A percentile compares a stretch with the other conserved stretches of the same genome.
Evolutionary conservation across 1,140 invertebrate genomes (phyloP).

Genomic region (Eurosta solidaginis): DNA sequence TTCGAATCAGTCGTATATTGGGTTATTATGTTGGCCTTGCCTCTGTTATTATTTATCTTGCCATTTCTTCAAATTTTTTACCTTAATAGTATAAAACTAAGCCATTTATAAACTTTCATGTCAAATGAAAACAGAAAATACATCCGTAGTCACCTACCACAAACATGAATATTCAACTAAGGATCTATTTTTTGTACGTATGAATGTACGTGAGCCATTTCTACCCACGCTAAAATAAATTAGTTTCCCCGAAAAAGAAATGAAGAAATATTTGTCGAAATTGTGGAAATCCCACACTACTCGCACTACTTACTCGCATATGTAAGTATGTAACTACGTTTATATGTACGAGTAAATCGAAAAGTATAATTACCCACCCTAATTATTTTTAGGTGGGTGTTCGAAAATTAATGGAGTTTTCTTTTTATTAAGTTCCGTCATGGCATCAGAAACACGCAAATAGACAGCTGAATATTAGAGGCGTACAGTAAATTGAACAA

Average conservation of each 20-base stretch:
- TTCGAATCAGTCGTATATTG: too few relatives aligned
- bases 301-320: not conserved
- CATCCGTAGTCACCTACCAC: not conserved
- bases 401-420: slow-evolving; percentile 28
- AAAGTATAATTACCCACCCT: not conserved
- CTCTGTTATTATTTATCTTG: too few relatives aligned
- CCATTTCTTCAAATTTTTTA: not conserved
- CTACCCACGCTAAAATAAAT: not conserved
- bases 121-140: not conserved
- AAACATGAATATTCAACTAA: not conserved
- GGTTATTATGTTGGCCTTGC: too few relatives aligned
- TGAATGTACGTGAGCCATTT: not conserved
- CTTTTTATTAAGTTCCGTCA: slow-evolving; percentile 24
- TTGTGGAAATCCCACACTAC: not conserved
- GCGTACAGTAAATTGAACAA: not conserved
- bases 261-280: not conserved
- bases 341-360: not conserved
- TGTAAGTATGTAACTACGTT: not conserved
- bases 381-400: not conserved
- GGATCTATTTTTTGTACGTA: not conserved
- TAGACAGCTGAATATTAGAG: not conserved
- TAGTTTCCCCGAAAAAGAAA: not conserved
- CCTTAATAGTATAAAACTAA: not conserved
- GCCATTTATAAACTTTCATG: slow-evolving; percentile 7
- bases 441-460: slow-evolving; percentile 6